Evolutionary conservation across 2,113 vertebrate genomes (phyloP).

Genomic region (Megaceryle maxima): DNA sequence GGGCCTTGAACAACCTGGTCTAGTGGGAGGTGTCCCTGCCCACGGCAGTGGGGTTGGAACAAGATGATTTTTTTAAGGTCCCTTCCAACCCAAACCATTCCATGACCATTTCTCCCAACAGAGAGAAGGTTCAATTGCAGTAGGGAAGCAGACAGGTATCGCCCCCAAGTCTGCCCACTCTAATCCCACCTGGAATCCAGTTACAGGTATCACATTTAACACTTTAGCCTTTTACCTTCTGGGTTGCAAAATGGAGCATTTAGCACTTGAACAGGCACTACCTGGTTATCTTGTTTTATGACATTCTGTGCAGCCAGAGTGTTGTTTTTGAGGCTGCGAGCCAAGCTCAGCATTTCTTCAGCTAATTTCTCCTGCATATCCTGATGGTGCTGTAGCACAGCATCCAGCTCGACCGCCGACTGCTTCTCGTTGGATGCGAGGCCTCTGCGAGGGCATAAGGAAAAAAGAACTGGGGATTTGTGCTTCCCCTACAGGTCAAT

Average conservation of each 20-base stretch:
- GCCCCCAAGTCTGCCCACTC: background rate
- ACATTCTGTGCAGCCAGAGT: constrained; percentile 92
- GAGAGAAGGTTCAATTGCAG: background rate
- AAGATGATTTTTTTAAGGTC: background rate
- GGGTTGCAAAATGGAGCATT: background rate
- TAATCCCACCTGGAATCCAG: background rate
- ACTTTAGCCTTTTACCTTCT: background rate
- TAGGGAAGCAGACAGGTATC: background rate
- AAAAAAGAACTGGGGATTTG: rapidly evolving
- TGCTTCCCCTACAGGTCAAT: background rate
- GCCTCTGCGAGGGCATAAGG: constrained; percentile 52
- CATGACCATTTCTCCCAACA: background rate
- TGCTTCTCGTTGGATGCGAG: constrained; percentile 84
- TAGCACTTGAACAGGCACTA: background rate
- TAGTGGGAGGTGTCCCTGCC: background rate
- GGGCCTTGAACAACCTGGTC: background rate
- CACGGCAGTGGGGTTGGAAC: background rate
- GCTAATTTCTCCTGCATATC: constrained; percentile 94
- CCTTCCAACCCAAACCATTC: background rate
- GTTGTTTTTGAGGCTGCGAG: constrained; percentile 95
- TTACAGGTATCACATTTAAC: background rate
- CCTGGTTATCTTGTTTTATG: constrained; percentile 98
- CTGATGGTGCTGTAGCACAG: constrained; percentile 90
- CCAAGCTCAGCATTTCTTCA: constrained; percentile 95
- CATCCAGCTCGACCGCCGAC: constrained; percentile 87